These are phyloP conservation scores for Troides helena DNA, from an alignment of 2,888 invertebrate species.

Conservation along the genomic window DNA sequence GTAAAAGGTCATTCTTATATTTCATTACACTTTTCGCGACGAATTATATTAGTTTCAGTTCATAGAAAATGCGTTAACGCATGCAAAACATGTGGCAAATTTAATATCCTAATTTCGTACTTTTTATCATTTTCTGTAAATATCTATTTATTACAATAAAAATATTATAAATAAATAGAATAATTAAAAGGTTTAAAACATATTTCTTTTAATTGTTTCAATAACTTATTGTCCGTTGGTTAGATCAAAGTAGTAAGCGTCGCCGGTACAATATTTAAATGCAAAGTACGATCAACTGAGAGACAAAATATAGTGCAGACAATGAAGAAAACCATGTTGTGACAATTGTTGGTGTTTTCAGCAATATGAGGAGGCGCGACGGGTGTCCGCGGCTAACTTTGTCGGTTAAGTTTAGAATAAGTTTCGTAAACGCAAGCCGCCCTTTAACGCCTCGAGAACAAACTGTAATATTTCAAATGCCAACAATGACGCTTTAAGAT, in stretches of 20 bases:
- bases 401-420: constrained; percentile 50
- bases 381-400: constrained; percentile 60
- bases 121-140: too few species aligned
- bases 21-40: not conserved
- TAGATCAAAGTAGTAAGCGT: constrained; percentile 22
- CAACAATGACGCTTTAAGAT: constrained; percentile 75
- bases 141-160: too few species aligned
- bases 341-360: constrained; percentile 70
- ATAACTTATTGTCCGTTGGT: not conserved
- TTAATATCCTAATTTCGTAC: too few species aligned
- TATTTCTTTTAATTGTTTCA: not conserved
- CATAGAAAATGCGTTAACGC: not conserved
- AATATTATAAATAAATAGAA: too few species aligned
- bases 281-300: constrained; percentile 59
- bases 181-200: not conserved
- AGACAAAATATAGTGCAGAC: constrained; percentile 51
- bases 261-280: constrained; percentile 26
- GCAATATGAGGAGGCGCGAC: constrained; percentile 65
- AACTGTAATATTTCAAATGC: constrained; percentile 69
- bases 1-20: not conserved
- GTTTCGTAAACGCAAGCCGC: constrained; percentile 50
- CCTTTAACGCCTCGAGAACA: constrained; percentile 54
- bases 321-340: constrained; percentile 71
- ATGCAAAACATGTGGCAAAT: not conserved
- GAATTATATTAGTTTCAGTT: not conserved